Conservation (phyloP, 2,113 vertebrate species). For the Dicrurus megarhynchus region DNA sequence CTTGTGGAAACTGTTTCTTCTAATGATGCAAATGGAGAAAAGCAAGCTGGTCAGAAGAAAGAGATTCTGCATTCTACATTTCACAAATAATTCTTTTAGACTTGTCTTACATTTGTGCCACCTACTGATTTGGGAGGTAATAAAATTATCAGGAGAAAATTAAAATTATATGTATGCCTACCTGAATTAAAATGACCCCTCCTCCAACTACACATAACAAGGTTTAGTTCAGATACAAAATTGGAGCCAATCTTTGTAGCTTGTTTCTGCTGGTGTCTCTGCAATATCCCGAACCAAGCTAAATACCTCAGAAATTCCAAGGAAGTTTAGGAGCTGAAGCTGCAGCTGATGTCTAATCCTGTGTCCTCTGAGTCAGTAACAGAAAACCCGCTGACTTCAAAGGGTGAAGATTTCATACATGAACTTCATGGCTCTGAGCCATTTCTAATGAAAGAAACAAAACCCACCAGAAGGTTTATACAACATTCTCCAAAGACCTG, state of each 20-base stretch:
- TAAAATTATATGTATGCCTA: neutral
- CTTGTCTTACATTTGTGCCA: neutral
- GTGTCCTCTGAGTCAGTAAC: neutral
- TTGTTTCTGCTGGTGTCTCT: neutral
- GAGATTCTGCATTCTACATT: neutral
- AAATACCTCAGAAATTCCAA: neutral
- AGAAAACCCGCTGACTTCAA: constrained; percentile 7
- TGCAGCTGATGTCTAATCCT: constrained; percentile 10
- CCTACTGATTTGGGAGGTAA: neutral
- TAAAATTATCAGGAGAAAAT: neutral
- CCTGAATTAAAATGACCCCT: neutral
- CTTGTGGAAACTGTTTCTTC: neutral
- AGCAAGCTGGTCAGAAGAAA: neutral
- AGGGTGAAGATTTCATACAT: constrained; percentile 34
- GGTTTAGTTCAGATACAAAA: neutral
- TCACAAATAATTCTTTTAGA: neutral
- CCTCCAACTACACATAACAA: neutral
- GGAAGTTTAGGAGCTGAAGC: neutral
- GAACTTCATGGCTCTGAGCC: neutral
- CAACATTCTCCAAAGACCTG: constrained; percentile 1
- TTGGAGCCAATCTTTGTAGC: neutral
- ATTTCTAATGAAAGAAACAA: constrained; percentile 38
- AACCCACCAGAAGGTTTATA: neutral
- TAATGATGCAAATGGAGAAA: neutral
- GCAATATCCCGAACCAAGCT: neutral